phyloP scores from a whole-genome alignment of 2,888 invertebrate genomes.

The Lissonota sp. region DNA sequence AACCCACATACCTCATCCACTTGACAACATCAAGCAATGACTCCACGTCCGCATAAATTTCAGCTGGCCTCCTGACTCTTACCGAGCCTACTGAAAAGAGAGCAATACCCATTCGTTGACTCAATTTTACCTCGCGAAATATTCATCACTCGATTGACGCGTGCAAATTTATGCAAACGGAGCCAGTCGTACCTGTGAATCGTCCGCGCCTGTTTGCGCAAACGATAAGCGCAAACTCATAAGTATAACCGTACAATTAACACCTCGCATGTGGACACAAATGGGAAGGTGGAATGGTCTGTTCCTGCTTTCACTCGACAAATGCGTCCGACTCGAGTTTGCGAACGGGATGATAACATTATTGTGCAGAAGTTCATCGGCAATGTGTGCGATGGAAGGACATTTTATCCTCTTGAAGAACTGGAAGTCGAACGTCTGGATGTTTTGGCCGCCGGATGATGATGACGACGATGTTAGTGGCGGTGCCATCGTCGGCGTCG shows the following conservation, averaged over 20 bases:
- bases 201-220: constrained; percentile 71
- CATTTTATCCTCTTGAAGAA: constrained; percentile 30
- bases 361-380: too few species aligned
- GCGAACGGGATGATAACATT: background rate
- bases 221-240: constrained; percentile 76
- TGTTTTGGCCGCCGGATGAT: constrained; percentile 33
- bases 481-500: constrained; percentile 42
- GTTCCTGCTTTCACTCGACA: constrained; percentile 51
- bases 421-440: constrained; percentile 28
- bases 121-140: too few species aligned
- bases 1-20: too few species aligned
- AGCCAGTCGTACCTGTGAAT: constrained; percentile 35
- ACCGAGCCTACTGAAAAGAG: too few species aligned
- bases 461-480: constrained; percentile 38
- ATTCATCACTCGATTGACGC: constrained; percentile 39
- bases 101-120: too few species aligned
- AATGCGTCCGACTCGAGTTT: constrained; percentile 43
- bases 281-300: constrained; percentile 31
- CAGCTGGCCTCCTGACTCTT: too few species aligned
- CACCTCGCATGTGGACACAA: constrained; percentile 68
- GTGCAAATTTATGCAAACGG: constrained; percentile 39
- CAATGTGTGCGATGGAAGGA: background rate
- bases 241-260: constrained; percentile 78
- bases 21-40: too few species aligned
- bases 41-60: too few species aligned